Base-by-base conservation (phyloP, 1,140 invertebrate genomes). In the Apolygus lucorum region DNA sequence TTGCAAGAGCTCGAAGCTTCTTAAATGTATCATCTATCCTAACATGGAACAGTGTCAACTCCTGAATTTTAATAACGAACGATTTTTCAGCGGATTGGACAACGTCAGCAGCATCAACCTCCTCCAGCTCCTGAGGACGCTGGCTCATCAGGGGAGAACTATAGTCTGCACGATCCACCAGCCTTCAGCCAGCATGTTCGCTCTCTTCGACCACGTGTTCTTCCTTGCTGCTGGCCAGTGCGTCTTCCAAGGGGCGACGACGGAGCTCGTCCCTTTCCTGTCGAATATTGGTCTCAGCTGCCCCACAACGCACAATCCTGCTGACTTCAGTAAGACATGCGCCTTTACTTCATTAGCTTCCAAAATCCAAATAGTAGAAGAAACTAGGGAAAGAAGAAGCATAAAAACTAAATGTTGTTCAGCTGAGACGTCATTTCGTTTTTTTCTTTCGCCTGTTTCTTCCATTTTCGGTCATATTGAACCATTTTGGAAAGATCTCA, bases 91-190 rank as follows among this genome's bases (percentile, higher is more conserved):
- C 73, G 90, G 90, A 24, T 79, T 92, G 68, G 90, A 92, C 78
- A 86, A 87, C 73, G 85, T 87, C 0, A 86, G 87, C 0, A 86
- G 88, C 69, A 85, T 85, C 70, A 87, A 90, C 73, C 84, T 86
- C 73, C 81, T 90, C 22, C 80, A 81, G 2, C 76, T 86, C 1
- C 78, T 87, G 0, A 78, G 80, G 0, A 76, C 79, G 1, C 78
- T 87, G 28, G 87, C 89, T 0, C 78, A 81, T 1, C 83, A 86
- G 74, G 89, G 90, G 2, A 83, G 88, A 64, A 92, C 89, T 0
- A 86, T 93, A 52, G 78, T 93, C 22, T 89, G 88, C 76, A 93
- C 90, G 1, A 90, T 93, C 68, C 91, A 94, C 77, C 91, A 93
- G 76, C 91, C 92, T 0, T 88, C 88, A 28, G 88, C 90, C 1